Base-by-base conservation (phyloP, 2,888 invertebrate species). In the Himalopsyche tibetana region DNA sequence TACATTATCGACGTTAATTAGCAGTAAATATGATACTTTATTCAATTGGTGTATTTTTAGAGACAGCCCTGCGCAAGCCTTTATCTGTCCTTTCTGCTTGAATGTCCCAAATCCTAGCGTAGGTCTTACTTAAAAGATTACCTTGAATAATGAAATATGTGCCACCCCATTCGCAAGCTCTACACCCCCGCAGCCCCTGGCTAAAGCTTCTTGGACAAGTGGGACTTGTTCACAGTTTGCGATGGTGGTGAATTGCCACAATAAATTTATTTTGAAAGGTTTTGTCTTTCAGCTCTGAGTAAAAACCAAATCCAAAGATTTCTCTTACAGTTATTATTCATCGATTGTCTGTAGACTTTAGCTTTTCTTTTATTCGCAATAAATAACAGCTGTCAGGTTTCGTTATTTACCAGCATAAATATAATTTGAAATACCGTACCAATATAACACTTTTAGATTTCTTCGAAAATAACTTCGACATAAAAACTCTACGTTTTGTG, bases 81-180 rank as follows among this genome's bases (percentile, higher is more conserved):
- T 82, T 82, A 82, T 45, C 82, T 82, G 42, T 51, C 80, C 80
- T 51, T 80, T 80, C 80, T 80, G 80, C 51, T 82, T 38, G 55
- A 55, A 40, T 83, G 40, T 56, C 63, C 83, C 40, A 40, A 55
- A 63, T 69, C 83, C 69, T 56, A 69, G 63, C 63, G 63, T 69
- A 56, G 83, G 79, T 82, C 83, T 85, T 83, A 85, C 85, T 85
- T 83, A 86, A 86, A 86, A 86, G 86, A 86, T 86, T 86, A 86
- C 83, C 83, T 80, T 86, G 82, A 86, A 86, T 86, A 86, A 86
- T 86, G 83, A 86, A 86, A 86, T 83, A 83, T 86, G 83, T 45
- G 82, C 45, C 63, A 56, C 36, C 80, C 63, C 63, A 63, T 63
- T 63, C 28, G 19, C 19, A 63, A 63, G 63, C 63, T 63, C 63